These are phyloP conservation scores for Apis cerana DNA, from an alignment of 1,140 invertebrate species.

Conservation along the genomic window DNA sequence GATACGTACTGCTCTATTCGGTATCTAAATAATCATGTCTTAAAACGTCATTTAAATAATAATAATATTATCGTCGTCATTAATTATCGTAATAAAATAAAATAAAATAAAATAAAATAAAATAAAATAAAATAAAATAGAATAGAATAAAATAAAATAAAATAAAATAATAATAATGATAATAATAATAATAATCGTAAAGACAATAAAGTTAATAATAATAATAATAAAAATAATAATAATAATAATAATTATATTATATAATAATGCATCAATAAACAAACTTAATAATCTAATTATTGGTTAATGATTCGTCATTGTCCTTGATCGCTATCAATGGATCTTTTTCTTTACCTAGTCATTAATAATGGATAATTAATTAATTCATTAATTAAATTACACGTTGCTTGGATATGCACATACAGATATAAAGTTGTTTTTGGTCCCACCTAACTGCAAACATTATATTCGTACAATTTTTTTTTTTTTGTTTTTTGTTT, in stretches of 20 bases:
- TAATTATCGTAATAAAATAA: constrained; percentile 69
- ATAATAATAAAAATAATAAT: constrained; percentile 71
- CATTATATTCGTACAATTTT: constrained; percentile 79
- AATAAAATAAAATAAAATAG: constrained; percentile 75
- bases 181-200: constrained; percentile 76
- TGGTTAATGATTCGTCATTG: constrained; percentile 77
- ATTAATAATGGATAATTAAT: constrained; percentile 79
- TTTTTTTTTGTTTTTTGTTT: constrained; percentile 62
- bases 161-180: constrained; percentile 81
- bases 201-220: constrained; percentile 74
- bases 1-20: constrained; percentile 79
- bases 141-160: constrained; percentile 73
- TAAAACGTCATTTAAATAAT: constrained; percentile 80
- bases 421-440: constrained; percentile 82
- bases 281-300: constrained; percentile 79
- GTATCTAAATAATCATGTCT: constrained; percentile 80
- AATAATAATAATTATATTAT: constrained; percentile 77
- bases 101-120: constrained; percentile 57
- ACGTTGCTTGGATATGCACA: constrained; percentile 81
- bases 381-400: constrained; percentile 81
- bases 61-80: constrained; percentile 60
- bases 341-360: constrained; percentile 73
- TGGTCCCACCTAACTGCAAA: constrained; percentile 82
- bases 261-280: constrained; percentile 81
- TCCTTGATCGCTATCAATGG: constrained; percentile 75